Base-by-base conservation (phyloP, 35 echinoderm and acorn worm species). In the Diadema setosum region DNA sequence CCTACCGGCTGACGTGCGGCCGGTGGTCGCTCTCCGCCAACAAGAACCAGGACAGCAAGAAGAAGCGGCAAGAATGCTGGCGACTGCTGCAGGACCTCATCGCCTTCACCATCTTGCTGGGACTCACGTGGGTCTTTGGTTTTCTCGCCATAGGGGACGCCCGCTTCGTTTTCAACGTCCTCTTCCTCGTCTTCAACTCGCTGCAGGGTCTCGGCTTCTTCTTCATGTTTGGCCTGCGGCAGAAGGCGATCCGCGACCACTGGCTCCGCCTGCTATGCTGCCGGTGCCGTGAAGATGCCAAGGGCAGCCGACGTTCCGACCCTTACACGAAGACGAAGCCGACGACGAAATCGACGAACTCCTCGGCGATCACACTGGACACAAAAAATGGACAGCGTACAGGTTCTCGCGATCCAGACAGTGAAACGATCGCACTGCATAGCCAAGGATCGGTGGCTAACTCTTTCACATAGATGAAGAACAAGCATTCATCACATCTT, bases 181-280 rank as follows among this genome's bases (percentile, higher is more conserved):
- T 95, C 1, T 95, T 95, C 46, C 84, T 90, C 16, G 39, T 95
- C 40, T 95, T 86, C 75, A 95, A 95, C 80, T 91, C 93, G 0
- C 70, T 95, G 16, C 93, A 95, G 43, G 93, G 93, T 5, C 74
- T 91, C 20, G 90, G 86, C 39, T 58, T 95, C 65, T 95, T 95
- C 76, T 18, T 95, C 55, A 83, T 95, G 46, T 95, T 90, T 60
- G 82, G 87, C 41, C 45, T 90, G 3, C 29, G 87, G 24, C 93
- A 91, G 83, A 61, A 90, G 37, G 70, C 88, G 12, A 84, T 91
- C 3, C 82, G 93, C 26, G 17, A 86, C 1, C 24, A 52, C 15
- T 95, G 93, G 93, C 81, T 75, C n/a, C 34, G 46, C 3, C 86
- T 63, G 70, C 34, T 82, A 37, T 50, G 35, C n/a, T 87, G 84